These are phyloP conservation scores for Porites lobata DNA, from an alignment of 92 coral and sea anemone species.

Conservation along the genomic window DNA sequence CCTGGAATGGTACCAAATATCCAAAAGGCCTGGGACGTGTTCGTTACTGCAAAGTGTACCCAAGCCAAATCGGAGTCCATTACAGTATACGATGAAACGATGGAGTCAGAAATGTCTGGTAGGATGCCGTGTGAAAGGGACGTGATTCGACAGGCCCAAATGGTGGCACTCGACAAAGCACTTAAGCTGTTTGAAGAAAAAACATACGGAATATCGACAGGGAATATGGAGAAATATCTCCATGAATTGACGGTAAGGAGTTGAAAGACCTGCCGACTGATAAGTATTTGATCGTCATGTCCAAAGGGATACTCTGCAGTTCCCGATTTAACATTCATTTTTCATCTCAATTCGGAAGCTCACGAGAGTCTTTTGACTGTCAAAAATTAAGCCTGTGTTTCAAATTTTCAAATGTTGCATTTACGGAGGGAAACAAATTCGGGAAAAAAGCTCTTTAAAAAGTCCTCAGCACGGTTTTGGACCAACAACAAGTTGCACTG, in stretches of 20 bases:
- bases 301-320: too few relatives aligned
- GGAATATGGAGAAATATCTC: conserved; percentile 70
- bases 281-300: too few relatives aligned
- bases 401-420: too few relatives aligned
- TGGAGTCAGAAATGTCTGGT: conserved; percentile 58
- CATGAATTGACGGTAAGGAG: conserved; percentile 71
- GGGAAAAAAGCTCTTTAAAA: too few relatives aligned
- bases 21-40: conserved; percentile 88
- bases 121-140: conserved; percentile 77
- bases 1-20: conserved; percentile 94
- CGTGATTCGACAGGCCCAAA: conserved; percentile 65
- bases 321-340: too few relatives aligned
- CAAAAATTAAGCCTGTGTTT: too few relatives aligned
- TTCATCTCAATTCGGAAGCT: too few relatives aligned
- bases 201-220: conserved; percentile 59
- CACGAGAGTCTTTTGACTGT: too few relatives aligned
- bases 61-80: conserved; percentile 55
- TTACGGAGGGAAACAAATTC: too few relatives aligned
- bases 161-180: conserved; percentile 56
- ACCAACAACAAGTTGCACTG: too few relatives aligned
- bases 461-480: too few relatives aligned
- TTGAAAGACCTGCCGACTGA: background rate
- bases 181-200: conserved; percentile 56
- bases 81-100: conserved; percentile 51
- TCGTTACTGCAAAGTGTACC: conserved; percentile 71